Percentiles rank a stretch among this genome's conserved stretches.
phyloP scores from a whole-genome alignment of 2,797 vertebrate genomes.

The Lutra lutra region DNA sequence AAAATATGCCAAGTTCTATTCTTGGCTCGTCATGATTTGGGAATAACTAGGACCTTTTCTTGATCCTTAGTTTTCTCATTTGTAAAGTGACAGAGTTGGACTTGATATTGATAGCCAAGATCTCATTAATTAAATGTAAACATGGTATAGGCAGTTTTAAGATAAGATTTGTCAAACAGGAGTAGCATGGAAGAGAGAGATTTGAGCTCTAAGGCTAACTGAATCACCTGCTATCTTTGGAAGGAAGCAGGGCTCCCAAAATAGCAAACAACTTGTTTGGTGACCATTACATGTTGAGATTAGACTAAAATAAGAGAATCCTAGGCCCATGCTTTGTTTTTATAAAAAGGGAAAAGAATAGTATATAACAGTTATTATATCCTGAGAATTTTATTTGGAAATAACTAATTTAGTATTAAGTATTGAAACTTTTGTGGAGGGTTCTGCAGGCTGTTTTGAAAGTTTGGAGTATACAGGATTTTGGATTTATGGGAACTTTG shows the following conservation, averaged over 20 bases:
- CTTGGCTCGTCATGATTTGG: neutral
- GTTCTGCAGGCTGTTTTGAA: neutral
- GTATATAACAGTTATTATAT: neutral
- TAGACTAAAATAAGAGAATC: constrained; percentile 42
- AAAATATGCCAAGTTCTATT: neutral
- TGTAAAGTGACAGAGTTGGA: neutral
- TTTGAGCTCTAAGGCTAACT: constrained; percentile 27
- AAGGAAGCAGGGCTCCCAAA: constrained; percentile 61
- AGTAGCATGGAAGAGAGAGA: neutral
- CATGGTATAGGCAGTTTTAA: constrained; percentile 22
- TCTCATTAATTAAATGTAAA: constrained; percentile 11
- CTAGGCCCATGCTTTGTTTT: neutral
- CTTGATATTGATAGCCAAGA: neutral
- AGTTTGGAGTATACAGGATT: neutral
- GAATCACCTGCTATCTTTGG: constrained; percentile 75
- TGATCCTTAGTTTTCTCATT: neutral
- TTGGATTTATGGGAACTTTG: neutral
- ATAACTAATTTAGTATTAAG: neutral
- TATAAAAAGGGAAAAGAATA: neutral
- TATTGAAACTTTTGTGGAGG: neutral
- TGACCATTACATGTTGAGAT: constrained; percentile 62
- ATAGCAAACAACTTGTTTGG: constrained; percentile 66
- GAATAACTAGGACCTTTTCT: neutral
- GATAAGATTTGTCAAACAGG: constrained; percentile 10
- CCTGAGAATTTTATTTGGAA: constrained; percentile 19